Base-by-base conservation (phyloP, 1,140 invertebrate species). In the Nasonia giraulti region DNA sequence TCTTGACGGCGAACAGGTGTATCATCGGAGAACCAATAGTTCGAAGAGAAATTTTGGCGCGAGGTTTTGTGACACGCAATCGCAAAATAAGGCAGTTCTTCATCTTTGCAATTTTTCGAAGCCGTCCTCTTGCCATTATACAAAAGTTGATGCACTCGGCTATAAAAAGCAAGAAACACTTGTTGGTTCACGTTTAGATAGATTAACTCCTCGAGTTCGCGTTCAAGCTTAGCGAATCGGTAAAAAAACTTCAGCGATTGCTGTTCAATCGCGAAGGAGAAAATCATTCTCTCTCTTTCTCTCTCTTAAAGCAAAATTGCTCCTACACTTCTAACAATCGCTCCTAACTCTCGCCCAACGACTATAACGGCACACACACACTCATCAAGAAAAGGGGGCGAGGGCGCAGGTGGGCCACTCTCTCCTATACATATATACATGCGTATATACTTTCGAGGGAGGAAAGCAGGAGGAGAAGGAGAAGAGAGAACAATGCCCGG, bases 401-500 rank as follows among this genome's bases (percentile, higher is more conserved):
- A 27, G 68, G 23, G 68, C 31, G 68, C 68, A 71, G 27, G 68
- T 71, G 68, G 55, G 55, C 55, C 17, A n/a, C 55, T 62, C 17
- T 62, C 17, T 71, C 27, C 68, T 11, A 44, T 44, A 44, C 23
- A 31, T 69, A 31, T 0, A 27, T 68, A 31, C 5, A 27, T 68
- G 10, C 27, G 12, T 17, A 55, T 31, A 23, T n/a, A 23, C 20
- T 20, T 20, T 68, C 7, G 7, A 12, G 20, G 66, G 11, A 27
- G 11, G 23, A 69, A 23, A 20, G 12, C 17, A 23, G 11, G 5
- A 27, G 8, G 44, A 62, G 79, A 31, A 27, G 33, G 23, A 31
- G 62, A n/a, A 12, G 20, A 71, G 69, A 27, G 69, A 88, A 91
- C 89, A 91, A 91, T 91, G 86, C 86, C 86, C 83, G 82, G 87